Conservation (phyloP, 1,140 invertebrate species). For the Hyles vespertilio region DNA sequence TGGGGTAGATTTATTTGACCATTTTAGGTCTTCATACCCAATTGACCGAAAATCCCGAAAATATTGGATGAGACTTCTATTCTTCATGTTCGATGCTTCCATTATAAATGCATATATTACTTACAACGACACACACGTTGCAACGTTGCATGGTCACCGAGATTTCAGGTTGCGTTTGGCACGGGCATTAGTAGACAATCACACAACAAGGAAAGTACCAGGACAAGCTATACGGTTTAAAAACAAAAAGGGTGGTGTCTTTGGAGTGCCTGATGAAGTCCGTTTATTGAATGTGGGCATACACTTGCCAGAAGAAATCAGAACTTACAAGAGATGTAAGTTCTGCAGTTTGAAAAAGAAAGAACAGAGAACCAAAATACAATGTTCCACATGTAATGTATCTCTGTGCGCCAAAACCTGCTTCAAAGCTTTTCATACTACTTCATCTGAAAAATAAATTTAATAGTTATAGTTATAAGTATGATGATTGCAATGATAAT, state of each 20-base stretch:
- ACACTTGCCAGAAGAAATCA: slow-evolving; percentile 21
- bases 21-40: slow-evolving; percentile 30
- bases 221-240: slow-evolving; percentile 13
- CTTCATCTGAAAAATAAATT: slow-evolving; percentile 16
- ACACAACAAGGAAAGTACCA: slow-evolving; percentile 22
- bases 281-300: slow-evolving; percentile 29
- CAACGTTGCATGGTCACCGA: slow-evolving; percentile 25
- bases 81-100: slow-evolving; percentile 21
- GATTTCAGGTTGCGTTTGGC: slow-evolving; percentile 33
- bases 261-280: slow-evolving; percentile 28
- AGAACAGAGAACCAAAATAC: slow-evolving; percentile 33
- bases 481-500: neutral
- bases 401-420: slow-evolving; percentile 30
- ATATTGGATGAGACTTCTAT: slow-evolving; percentile 20
- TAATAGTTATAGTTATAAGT: too few relatives aligned
- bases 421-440: slow-evolving; percentile 29
- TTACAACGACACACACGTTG: slow-evolving; percentile 28
- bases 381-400: slow-evolving; percentile 27
- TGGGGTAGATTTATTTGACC: slow-evolving; percentile 39
- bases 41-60: slow-evolving; percentile 21
- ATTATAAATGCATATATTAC: slow-evolving; percentile 41
- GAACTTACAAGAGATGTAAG: slow-evolving; percentile 32
- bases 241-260: slow-evolving; percentile 20
- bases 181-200: slow-evolving; percentile 24
- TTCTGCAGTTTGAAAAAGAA: slow-evolving; percentile 33